A percentile compares a stretch with the other conserved stretches of the same genome.
phyloP scores from a whole-genome alignment of 2,888 invertebrate species.

The Lamellibrachia satsuma region DNA sequence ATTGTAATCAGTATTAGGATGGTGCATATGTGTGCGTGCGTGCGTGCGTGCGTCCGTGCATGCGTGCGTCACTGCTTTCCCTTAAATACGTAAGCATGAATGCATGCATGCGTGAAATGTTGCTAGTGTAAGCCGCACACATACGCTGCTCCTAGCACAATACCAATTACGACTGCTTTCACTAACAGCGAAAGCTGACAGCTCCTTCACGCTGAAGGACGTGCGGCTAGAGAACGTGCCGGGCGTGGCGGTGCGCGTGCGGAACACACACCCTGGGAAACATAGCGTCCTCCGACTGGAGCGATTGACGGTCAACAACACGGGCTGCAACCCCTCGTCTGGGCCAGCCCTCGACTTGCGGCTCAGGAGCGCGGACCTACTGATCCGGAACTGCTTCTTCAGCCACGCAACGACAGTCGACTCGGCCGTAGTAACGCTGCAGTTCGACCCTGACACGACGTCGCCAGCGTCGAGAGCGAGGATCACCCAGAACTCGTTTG shows the following conservation, averaged over 20 bases:
- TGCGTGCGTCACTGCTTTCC: too few species aligned
- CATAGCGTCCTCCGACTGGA: not conserved
- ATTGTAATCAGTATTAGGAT: too few species aligned
- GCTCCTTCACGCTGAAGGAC: not conserved
- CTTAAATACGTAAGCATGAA: too few species aligned
- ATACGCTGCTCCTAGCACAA: too few species aligned
- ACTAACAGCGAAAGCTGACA: not conserved
- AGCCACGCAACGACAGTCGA: not conserved
- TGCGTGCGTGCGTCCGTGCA: too few species aligned
- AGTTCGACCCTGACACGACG: not conserved
- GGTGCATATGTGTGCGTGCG: too few species aligned
- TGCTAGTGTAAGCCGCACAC: too few species aligned
- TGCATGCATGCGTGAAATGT: too few species aligned
- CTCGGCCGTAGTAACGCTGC: not conserved
- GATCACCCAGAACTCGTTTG: not conserved
- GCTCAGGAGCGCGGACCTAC: not conserved
- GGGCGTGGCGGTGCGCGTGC: not conserved
- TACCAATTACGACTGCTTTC: too few species aligned
- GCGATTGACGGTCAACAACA: not conserved
- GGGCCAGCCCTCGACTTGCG: not conserved
- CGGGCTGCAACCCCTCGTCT: not conserved
- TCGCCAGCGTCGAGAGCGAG: not conserved
- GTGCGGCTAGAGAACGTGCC: not conserved
- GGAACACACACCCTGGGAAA: not conserved
- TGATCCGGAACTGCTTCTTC: not conserved